Percentiles rank a stretch among this genome's conserved stretches.
These are phyloP conservation scores for Mycteria americana DNA, from an alignment of 2,797 vertebrate species.

Conservation along the genomic window DNA sequence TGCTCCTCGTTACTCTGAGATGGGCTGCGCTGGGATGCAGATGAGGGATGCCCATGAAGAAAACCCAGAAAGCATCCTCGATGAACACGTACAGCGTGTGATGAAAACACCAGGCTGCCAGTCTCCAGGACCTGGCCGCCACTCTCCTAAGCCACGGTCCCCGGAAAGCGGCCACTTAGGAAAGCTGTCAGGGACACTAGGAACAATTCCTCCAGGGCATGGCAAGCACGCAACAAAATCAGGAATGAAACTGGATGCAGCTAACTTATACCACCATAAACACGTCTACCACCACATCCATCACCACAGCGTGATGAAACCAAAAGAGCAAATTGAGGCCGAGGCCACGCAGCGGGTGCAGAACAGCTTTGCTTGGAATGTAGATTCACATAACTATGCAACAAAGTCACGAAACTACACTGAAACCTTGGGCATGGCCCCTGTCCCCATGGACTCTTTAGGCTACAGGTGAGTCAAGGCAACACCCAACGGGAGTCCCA, in stretches of 20 bases:
- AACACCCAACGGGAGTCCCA: not conserved
- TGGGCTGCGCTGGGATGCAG: constrained; percentile 77
- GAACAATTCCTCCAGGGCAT: constrained; percentile 71
- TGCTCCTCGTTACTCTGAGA: constrained; percentile 83
- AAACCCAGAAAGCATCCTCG: constrained; percentile 96
- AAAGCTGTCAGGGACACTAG: constrained; percentile 73
- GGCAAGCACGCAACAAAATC: constrained; percentile 82
- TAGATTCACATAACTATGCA: constrained; percentile 82
- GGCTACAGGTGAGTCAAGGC: constrained; percentile 78
- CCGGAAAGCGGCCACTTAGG: constrained; percentile 80
- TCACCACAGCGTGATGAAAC: constrained; percentile 78
- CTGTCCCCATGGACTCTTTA: constrained; percentile 76
- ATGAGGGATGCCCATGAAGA: constrained; percentile 91
- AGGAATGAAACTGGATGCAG: constrained; percentile 78
- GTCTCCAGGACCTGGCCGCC: constrained; percentile 88
- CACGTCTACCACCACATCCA: constrained; percentile 85
- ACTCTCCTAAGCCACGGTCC: constrained; percentile 88
- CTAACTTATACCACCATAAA: constrained; percentile 86
- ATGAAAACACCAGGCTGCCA: constrained; percentile 96
- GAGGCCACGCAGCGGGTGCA: constrained; percentile 79
- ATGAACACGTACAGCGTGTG: constrained; percentile 95
- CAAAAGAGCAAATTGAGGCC: constrained; percentile 84
- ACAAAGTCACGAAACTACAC: constrained; percentile 86
- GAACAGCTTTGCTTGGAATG: constrained; percentile 78
- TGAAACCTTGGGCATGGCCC: constrained; percentile 76